Conservation (phyloP, 2,797 vertebrate species). For the Rhinichthys osculus region DNA sequence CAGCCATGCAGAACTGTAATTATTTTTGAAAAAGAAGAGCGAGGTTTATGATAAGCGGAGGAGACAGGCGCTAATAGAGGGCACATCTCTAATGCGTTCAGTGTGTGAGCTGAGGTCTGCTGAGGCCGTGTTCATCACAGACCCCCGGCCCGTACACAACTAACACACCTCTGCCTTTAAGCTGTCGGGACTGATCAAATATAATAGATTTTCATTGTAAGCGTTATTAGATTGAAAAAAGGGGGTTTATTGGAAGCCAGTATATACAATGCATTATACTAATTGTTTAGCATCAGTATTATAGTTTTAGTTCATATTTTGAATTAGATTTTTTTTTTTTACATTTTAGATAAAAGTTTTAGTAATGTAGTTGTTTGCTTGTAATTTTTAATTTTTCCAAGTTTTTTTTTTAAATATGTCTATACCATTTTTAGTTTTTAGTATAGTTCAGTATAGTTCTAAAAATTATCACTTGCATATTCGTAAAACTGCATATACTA, state of each 20-base stretch:
- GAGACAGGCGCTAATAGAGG: conserved; percentile 75
- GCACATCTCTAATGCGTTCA: conserved; percentile 44
- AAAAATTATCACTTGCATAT: too few relatives aligned
- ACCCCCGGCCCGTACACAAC: conserved; percentile 47
- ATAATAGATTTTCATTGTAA: background rate
- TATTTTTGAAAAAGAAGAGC: conserved; percentile 81
- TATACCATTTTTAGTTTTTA: background rate
- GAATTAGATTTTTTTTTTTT: background rate
- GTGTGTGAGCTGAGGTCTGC: conserved; percentile 64
- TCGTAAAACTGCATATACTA: too few relatives aligned
- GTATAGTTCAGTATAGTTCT: background rate
- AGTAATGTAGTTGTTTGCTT: background rate
- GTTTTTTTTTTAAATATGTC: background rate
- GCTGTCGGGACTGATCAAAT: background rate
- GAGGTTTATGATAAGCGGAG: conserved; percentile 77
- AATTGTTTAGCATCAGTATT: background rate
- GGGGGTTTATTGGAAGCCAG: background rate
- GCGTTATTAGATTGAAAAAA: background rate
- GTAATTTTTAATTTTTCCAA: too few relatives aligned
- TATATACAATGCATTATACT: background rate
- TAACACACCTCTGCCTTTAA: background rate
- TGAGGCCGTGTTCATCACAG: conserved; percentile 64
- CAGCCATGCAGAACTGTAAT: conserved; percentile 84
- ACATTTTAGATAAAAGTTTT: background rate
- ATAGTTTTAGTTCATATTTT: background rate